Evolutionary conservation across 1,140 invertebrate species (phyloP).

Genomic region (Epicauta chinensis): DNA sequence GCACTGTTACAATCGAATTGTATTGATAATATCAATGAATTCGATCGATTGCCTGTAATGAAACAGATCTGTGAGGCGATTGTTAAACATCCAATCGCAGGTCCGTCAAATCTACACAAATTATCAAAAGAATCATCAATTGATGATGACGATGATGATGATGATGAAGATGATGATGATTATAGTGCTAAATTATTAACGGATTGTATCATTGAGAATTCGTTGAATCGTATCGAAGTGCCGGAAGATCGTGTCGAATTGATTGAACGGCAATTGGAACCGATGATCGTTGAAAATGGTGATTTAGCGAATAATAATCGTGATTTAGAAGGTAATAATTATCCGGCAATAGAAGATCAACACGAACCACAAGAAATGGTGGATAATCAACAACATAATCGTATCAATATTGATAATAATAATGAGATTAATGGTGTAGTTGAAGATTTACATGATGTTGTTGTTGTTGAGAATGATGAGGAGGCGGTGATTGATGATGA

Average conservation of each 20-base stretch:
- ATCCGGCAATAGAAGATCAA: constrained; percentile 34
- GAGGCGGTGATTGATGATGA: not conserved
- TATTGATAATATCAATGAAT: constrained; percentile 11
- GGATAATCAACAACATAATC: constrained; percentile 24
- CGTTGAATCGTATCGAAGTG: constrained; percentile 29
- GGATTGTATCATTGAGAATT: constrained; percentile 32
- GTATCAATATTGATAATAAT: constrained; percentile 15
- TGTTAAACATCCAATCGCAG: constrained; percentile 7
- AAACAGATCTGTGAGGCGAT: constrained; percentile 6
- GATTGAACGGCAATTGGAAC: not conserved
- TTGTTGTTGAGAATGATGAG: constrained; percentile 6
- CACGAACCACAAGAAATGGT: constrained; percentile 20
- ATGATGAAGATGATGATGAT: constrained; percentile 27
- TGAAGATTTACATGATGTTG: constrained; percentile 12
- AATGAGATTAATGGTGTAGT: constrained; percentile 34
- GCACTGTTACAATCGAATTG: not conserved
- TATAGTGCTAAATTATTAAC: constrained; percentile 31
- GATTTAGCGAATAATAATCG: constrained; percentile 52
- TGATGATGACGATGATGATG: constrained; percentile 21
- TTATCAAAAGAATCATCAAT: constrained; percentile 6
- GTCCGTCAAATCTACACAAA: constrained; percentile 7
- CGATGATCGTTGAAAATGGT: constrained; percentile 45
- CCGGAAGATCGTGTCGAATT: constrained; percentile 3
- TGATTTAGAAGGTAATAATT: constrained; percentile 50
- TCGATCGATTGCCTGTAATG: constrained; percentile 5